Evolutionary conservation across 92 coral and sea anemone species (phyloP), one percentile per base, ranked within the genome.

Genomic region (Epizoanthus scotinus): DNA sequence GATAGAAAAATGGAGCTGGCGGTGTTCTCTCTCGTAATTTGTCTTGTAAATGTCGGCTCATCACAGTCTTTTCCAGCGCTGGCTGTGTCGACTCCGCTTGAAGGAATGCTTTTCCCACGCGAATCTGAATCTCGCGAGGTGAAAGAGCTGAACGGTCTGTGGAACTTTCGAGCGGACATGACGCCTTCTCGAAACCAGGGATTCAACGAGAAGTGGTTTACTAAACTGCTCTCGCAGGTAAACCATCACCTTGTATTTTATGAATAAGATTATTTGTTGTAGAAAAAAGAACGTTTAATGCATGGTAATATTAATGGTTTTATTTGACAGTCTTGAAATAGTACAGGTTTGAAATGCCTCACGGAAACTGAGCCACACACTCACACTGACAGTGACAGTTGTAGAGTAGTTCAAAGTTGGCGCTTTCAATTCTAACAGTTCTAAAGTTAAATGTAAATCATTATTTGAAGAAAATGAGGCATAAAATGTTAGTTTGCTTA

Each of bases 51-150:
- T 31, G 15, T 75, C 21, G 66, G 38, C 53, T 38, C 67, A 36
- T 31, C 81, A 14, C 81, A 75, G 10, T 55, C 67, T 38, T 75
- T 75, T 24, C 81, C 68, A 36, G 67, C 68, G 56, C 22, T 10
- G 25, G 22, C 67, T 38, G 49, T 34, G 56, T 59, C 40, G 4
- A 40, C 79, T 54, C 61, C 65, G 7, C 62, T 78, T 26, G 89
- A 86, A 61, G 98, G 98, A 21, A 93, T 96, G 98, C 80, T 96
- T 49, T 89, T 54, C 71, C 92, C 95, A 2, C 89, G 94, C 52
- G 99, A 96, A 34, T 91, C 99, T 14, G 98, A 93, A 75, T 91
- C 93, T 53, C 91, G 99, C 15, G 93, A 96, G 83, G 89, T 96
- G 66, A 96, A 96, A 73, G 98, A 96, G 24, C 83, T 96, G 57